These are phyloP conservation scores for Drosophila borealis DNA, from an alignment of 2,888 invertebrate species.

Conservation along the genomic window DNA sequence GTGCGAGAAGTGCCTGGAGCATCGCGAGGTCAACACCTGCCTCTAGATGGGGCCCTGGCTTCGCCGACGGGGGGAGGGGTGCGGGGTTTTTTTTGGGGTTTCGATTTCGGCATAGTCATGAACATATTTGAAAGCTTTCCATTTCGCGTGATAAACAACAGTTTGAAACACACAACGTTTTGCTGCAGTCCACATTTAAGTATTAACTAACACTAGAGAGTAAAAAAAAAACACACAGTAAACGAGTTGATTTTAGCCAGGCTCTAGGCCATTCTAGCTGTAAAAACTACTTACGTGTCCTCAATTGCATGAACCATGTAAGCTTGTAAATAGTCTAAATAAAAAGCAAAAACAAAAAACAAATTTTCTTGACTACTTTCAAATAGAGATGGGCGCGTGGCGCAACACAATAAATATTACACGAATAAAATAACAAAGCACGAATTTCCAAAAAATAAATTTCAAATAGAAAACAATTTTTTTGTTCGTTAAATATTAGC, in stretches of 20 bases:
- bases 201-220: slow-evolving; percentile 65
- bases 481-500: too few relatives aligned
- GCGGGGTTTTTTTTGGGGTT: slow-evolving; percentile 21
- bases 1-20: slow-evolving; percentile 92
- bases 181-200: slow-evolving; percentile 69
- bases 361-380: background rate
- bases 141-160: slow-evolving; percentile 82
- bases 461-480: too few relatives aligned
- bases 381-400: background rate
- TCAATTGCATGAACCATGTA: slow-evolving; percentile 48
- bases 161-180: slow-evolving; percentile 62
- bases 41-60: slow-evolving; percentile 57
- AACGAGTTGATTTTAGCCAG: slow-evolving; percentile 45
- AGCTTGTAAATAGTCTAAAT: slow-evolving; percentile 74
- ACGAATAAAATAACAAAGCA: too few relatives aligned
- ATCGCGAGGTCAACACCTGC: slow-evolving; percentile 90
- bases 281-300: slow-evolving; percentile 53
- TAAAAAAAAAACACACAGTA: slow-evolving; percentile 24
- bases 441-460: too few relatives aligned
- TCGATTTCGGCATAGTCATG: slow-evolving; percentile 64
- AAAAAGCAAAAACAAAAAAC: slow-evolving; percentile 42
- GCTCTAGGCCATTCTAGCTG: slow-evolving; percentile 64
- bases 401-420: too few relatives aligned
- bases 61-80: background rate
- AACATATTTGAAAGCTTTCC: slow-evolving; percentile 81